Evolutionary conservation across 2,113 vertebrate species (phyloP), one percentile per base, ranked within the genome.

Genomic region (Megaleporinus macrocephalus): DNA sequence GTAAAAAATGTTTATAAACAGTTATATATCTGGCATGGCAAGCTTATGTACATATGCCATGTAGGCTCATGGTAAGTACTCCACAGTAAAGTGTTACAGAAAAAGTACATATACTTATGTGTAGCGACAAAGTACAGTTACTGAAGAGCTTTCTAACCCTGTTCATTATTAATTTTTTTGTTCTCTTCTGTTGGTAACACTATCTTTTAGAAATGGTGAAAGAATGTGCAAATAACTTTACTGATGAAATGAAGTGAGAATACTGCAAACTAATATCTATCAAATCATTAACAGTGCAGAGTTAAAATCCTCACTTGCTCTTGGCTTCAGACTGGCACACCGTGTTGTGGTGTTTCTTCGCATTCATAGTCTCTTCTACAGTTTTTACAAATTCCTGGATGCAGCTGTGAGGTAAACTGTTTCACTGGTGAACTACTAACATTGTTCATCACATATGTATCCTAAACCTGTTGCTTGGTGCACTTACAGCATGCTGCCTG

Each of bases 361-460:
- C 57, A 78, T 86, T 74, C 79, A 81, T 77, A 79, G 80, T 29
- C 61, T 94, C 78, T 86, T 86, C 85, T 87, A 80, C 82, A 88
- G 78, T 76, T 22, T 84, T 83, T 86, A 91, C 90, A 79, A 75
- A 82, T 92, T 89, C 41, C 78, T 93, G 88, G 90, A 91, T 71
- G 79, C 76, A 26, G 87, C 89, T 2, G 11, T 92, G 13, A 92
- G 90, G 93, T 94, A 89, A 89, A 77, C 1, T 57, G 9, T 75
- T 36, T 2, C 16, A 41, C 66, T 69, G 30, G 74, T 61, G 66
- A 55, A 69, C 20, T 44, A 18, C 16, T 27, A 27, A 29, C 49
- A 20, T 53, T 73, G 16, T 72, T 13, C 26, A 51, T 47, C 71
- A 55, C 27, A 16, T 57, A n/a, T n/a, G 20, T 10, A 24, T 24